These are phyloP conservation scores for Unio delphinus DNA, from an alignment of 2,888 invertebrate genomes.

Conservation along the genomic window DNA sequence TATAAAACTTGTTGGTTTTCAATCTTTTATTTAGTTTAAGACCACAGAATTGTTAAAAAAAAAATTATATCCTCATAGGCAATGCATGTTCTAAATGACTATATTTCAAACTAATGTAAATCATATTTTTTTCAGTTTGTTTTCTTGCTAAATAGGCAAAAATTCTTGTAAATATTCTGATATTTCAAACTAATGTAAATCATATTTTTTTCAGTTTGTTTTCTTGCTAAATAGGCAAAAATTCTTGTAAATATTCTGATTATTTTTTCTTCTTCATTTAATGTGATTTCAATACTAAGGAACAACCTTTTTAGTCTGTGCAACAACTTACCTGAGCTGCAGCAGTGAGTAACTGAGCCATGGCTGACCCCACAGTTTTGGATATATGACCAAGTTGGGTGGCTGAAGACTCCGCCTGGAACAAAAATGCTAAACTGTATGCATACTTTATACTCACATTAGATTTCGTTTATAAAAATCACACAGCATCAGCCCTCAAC, in stretches of 20 bases:
- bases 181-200: no score
- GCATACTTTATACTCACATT: neutral
- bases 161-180: no score
- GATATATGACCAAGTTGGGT: conserved; percentile 77
- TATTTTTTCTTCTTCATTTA: neutral
- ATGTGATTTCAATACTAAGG: neutral
- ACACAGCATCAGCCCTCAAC: neutral
- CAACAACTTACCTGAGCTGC: conserved; percentile 77
- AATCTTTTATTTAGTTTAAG: no score
- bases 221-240: no score
- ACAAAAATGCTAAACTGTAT: conserved; percentile 7
- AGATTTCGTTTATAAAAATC: neutral
- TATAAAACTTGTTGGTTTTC: no score
- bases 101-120: no score
- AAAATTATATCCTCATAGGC: neutral
- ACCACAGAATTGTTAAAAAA: no score
- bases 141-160: no score
- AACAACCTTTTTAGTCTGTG: neutral
- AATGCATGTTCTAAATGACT: no score
- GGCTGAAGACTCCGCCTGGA: conserved; percentile 76
- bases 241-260: no score
- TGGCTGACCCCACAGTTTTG: conserved; percentile 86
- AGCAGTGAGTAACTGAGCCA: conserved; percentile 89
- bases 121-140: no score
- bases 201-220: no score